Evolutionary conservation across 2,113 vertebrate genomes (phyloP).

Genomic region (Hiodon tergisus): DNA sequence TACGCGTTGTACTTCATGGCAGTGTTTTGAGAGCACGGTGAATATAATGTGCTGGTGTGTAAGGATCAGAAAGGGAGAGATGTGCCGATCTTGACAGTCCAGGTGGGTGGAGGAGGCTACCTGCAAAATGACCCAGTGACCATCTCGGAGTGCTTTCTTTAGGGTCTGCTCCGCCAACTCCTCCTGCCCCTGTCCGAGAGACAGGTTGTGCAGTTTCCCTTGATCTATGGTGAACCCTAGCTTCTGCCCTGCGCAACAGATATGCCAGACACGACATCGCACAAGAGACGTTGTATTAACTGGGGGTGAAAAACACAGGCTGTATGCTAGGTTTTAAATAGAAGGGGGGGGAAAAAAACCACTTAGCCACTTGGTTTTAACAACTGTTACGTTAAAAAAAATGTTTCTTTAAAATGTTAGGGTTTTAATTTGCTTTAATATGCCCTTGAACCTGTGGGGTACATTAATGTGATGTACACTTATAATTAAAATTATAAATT

Average conservation of each 20-base stretch:
- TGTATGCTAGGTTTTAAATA: no score
- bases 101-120: conserved; percentile 31
- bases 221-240: conserved; percentile 67
- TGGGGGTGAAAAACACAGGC: no score
- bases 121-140: conserved; percentile 76
- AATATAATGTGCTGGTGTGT: not conserved
- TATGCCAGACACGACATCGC: not conserved
- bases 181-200: conserved; percentile 74
- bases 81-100: not conserved
- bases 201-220: conserved; percentile 72
- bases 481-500: no score
- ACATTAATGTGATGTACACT: no score
- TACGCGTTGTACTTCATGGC: no score
- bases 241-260: conserved; percentile 61
- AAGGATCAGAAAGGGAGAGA: not conserved
- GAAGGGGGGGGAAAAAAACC: no score
- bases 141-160: conserved; percentile 53
- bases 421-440: no score
- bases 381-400: no score
- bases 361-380: no score
- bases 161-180: conserved; percentile 59
- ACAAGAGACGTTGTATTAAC: not conserved
- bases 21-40: no score
- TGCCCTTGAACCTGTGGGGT: no score
- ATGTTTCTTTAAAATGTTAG: no score